Evolutionary conservation across 2,888 invertebrate genomes (phyloP), one percentile per base, ranked within the genome.

Genomic region (Conops quadrifasciatus): DNA sequence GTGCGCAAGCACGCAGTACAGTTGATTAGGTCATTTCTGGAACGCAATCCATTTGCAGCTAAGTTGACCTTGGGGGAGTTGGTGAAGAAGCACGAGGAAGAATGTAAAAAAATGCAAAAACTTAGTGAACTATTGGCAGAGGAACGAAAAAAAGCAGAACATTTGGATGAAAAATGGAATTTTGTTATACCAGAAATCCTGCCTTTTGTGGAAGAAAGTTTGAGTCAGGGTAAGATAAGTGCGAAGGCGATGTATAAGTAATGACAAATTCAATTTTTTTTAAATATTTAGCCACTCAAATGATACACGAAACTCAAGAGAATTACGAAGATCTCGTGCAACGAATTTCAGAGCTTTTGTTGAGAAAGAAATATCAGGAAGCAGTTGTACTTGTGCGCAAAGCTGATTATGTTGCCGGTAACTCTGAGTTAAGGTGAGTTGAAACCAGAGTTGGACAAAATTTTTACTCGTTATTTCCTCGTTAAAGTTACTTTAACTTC

Each of bases 11-110:
- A 91, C 74, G 94, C 97, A 2, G 90, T 87, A 19, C 79, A 82
- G 64, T 65, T 85, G 24, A 83, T 88, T 2, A 86, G 90, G 87
- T 88, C 91, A 19, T 92, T 97, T 83, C 86, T 98, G 53, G 91
- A 94, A 83, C 90, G 91, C 76, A 97, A 98, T 87, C 93, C 94
- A 4, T 97, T 92, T 85, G 91, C 93, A n/a, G 91, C 92, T 0
- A 91, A 91, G 87, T 72, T 85, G 0, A 81, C 84, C 0, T 72
- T 84, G 5, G 88, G 88, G 67, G 91, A 91, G 76, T 84, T 94
- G 24, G 88, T 90, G 51, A 89, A 90, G 67, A 87, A 91, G 77
- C 88, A 89, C 76, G 85, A 88, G 26, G 82, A 83, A 72, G 80
- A 87, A 80, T 80, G 77, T 69, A 69, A 82, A 73, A 82, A 81